These are phyloP conservation scores for Drosophila gunungcola DNA, from an alignment of 1,140 invertebrate species.

Conservation along the genomic window DNA sequence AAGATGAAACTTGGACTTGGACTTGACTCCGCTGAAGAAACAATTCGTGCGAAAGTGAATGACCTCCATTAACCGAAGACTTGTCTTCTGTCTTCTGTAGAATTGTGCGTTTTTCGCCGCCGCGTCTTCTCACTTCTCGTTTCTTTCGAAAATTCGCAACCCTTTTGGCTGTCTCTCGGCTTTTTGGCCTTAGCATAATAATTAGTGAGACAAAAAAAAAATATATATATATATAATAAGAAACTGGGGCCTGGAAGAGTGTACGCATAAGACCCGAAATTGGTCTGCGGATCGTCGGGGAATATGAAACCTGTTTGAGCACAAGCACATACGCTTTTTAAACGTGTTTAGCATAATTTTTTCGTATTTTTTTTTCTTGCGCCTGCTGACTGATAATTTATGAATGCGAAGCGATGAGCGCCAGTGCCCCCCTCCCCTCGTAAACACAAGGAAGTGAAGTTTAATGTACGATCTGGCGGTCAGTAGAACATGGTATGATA, in stretches of 20 bases:
- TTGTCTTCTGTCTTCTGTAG: constrained; percentile 63
- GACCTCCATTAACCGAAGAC: constrained; percentile 81
- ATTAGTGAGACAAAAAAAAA: constrained; percentile 72
- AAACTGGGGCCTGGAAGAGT: constrained; percentile 37
- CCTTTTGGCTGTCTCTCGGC: constrained; percentile 33
- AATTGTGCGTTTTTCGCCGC: constrained; percentile 52
- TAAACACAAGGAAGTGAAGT: constrained; percentile 71
- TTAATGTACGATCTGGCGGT: constrained; percentile 60
- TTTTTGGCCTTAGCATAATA: constrained; percentile 74
- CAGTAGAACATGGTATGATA: constrained; percentile 43
- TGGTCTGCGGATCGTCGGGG: constrained; percentile 70
- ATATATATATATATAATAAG: constrained; percentile 17
- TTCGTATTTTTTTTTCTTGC: constrained; percentile 32
- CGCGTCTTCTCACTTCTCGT: constrained; percentile 26
- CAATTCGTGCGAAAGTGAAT: constrained; percentile 84
- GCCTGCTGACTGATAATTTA: constrained; percentile 65
- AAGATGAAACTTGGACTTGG: constrained; percentile 62
- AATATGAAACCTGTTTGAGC: constrained; percentile 81
- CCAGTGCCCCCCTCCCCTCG: constrained; percentile 64
- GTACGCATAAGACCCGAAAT: constrained; percentile 62
- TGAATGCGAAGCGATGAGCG: constrained; percentile 73
- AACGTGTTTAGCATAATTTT: constrained; percentile 79
- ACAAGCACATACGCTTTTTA: constrained; percentile 51
- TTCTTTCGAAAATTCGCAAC: constrained; percentile 68
- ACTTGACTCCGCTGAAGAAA: constrained; percentile 76